Evolutionary conservation across 1,140 invertebrate genomes (phyloP).

Genomic region (Phocides pigmalion): DNA sequence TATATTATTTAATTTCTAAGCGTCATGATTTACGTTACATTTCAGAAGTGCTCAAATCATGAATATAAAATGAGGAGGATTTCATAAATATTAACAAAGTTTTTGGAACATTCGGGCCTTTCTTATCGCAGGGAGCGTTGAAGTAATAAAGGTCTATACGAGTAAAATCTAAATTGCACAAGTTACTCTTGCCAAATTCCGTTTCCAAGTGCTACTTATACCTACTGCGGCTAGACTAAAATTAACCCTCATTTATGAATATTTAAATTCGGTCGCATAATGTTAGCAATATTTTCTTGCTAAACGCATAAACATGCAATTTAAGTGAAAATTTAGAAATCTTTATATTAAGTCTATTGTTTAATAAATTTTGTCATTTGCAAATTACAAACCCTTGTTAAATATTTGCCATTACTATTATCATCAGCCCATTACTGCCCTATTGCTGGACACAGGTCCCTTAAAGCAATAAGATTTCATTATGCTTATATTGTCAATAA

Average conservation of each 20-base stretch:
- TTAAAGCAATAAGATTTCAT: no score
- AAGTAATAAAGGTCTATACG: conserved; percentile 36
- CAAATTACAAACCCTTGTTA: no score
- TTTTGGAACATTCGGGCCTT: conserved; percentile 31
- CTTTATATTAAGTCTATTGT: not conserved
- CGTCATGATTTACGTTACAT: conserved; percentile 16
- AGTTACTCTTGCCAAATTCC: conserved; percentile 34
- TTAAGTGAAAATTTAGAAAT: not conserved
- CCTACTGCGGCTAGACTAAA: conserved; percentile 27
- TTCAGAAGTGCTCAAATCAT: conserved; percentile 18
- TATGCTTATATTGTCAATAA: no score
- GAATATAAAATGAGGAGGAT: conserved; percentile 32
- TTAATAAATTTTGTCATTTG: no score
- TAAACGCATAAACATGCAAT: not conserved
- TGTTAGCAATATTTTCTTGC: conserved; percentile 12
- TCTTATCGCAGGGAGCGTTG: conserved; percentile 29
- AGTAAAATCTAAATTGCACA: conserved; percentile 36
- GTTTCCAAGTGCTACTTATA: conserved; percentile 32
- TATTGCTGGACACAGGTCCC: no score
- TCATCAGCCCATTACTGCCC: no score
- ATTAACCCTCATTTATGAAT: conserved; percentile 34
- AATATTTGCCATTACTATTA: no score
- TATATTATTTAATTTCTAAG: conserved; percentile 17
- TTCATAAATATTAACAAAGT: conserved; percentile 33
- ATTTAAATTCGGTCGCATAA: conserved; percentile 29